Base-by-base conservation (phyloP, 2,113 vertebrate species). In the Actenoides hombroni region DNA sequence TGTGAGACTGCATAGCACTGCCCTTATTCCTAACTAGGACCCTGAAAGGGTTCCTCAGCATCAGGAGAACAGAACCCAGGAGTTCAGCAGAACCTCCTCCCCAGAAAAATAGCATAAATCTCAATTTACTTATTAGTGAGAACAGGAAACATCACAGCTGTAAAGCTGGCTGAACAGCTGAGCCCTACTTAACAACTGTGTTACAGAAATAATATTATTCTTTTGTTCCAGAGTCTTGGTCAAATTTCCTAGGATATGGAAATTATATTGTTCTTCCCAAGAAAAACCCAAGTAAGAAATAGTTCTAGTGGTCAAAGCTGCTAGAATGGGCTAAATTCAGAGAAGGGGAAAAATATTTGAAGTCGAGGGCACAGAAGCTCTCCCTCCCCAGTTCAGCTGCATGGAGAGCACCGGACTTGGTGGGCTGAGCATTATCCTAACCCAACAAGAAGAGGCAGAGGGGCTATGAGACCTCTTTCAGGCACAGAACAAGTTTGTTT, bases 171-270 rank as follows among this genome's bases (percentile, higher is more conserved):
- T 63, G 18, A 89, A 65, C 14, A 74, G 40, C 44, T 64, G 33
- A 90, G 35, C 2, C 3, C 23, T 42, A 73, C 54, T 33, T 73
- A 83, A 64, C 48, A 69, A 20, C 1, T 0, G 16, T 20, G 2
- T 17, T 53, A 81, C 20, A 81, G 75, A 88, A 71, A 48, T 46
- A 11, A 29, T 15, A 3, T 26, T 73, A 76, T 23, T 91, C 48
- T 31, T 75, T 75, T 42, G 61, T 42, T 59, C 31, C 16, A 0
- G 0, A 70, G 10, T n/a, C 49, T 54, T 28, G 3, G 0, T 33
- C 37, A 54, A 11, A 44, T 76, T 80, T 76, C 48, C 48, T 35
- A 17, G n/a, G 53, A 37, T 76, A 76, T 14, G 65, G 60, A 35
- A 87, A 57, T 20, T 29, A 49, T 9, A 68, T 6, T 18, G 12